Conservation (phyloP, 1,140 invertebrate genomes). For the Temnothorax nylanderi region DNA sequence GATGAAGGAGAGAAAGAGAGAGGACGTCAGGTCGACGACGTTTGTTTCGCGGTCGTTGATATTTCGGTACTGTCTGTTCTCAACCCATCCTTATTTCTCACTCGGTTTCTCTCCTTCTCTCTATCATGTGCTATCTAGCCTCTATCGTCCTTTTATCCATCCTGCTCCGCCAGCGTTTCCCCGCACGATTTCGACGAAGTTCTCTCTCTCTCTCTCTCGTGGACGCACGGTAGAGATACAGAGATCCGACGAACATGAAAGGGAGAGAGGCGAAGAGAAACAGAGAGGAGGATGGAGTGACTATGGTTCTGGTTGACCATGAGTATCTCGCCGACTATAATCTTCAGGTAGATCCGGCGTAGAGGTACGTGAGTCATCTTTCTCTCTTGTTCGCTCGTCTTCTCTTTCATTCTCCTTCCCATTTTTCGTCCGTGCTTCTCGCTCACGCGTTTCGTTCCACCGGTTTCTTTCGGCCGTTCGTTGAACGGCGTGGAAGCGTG, state of each 20-base stretch:
- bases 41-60: conserved; percentile 76
- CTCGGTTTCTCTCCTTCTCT: neutral
- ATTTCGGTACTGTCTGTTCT: conserved; percentile 70
- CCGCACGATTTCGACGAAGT: conserved; percentile 28
- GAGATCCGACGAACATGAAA: neutral
- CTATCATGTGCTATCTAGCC: conserved; percentile 30
- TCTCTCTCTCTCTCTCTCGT: neutral
- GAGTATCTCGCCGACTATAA: conserved; percentile 69
- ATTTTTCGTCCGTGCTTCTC: neutral
- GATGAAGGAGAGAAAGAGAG: neutral
- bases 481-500: conserved; percentile 57
- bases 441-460: conserved; percentile 28
- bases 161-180: conserved; percentile 9
- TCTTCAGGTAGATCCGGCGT: conserved; percentile 68
- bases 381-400: neutral
- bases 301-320: conserved; percentile 69
- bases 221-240: neutral
- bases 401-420: neutral
- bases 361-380: conserved; percentile 18
- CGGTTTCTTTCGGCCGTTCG: conserved; percentile 31
- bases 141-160: conserved; percentile 40
- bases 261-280: conserved; percentile 6
- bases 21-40: conserved; percentile 68
- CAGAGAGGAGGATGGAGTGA: conserved; percentile 17
- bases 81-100: conserved; percentile 6